Evolutionary conservation across 2,797 vertebrate species (phyloP), one percentile per base, ranked within the genome.

Genomic region (Hapalemur alaotrensis): DNA sequence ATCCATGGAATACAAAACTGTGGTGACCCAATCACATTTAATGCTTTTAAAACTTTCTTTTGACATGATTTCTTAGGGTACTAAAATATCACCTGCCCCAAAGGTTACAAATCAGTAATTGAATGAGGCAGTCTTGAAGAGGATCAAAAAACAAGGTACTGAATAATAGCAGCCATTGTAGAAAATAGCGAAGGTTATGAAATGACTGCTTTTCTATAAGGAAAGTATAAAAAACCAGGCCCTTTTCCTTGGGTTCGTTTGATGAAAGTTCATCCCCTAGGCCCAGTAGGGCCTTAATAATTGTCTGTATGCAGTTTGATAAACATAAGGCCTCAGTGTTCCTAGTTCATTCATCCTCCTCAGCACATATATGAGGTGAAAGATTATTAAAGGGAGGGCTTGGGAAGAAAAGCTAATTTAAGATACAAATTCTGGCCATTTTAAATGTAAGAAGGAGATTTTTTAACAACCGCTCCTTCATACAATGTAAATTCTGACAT

Each of bases 331-430:
- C 91, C 95, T 95, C 93, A 88, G 48, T 89, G 93, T 94, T 98
- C 97, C 96, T 96, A 96, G 90, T 96, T 92, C 96, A 94, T 96
- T 97, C 97, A 91, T 97, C 93, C 89, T 96, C 89, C 85, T 95
- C 78, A 96, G 96, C 91, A 93, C 95, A 91, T 93, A 70, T 97
- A 70, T 92, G 95, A 95, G 97, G 92, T 92, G 81, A 95, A 91
- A 95, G 85, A 75, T 93, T 97, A 95, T 90, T 89, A n/a, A 97
- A 96, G 92, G 63, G 87, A 98, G 94, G 93, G 81, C 52, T 54
- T 83, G 46, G 17, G 23, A 92, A 59, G 52, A 97, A 96, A 93
- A 78, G n/a, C 30, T 61, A 52, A 69, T 41, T 91, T 95, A 95
- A 97, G 86, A 95, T 81, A 76, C 83, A 41, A 92, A 92, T 30